phyloP scores from a whole-genome alignment of 2,113 vertebrate genomes.

The Corvus moneduloides region DNA sequence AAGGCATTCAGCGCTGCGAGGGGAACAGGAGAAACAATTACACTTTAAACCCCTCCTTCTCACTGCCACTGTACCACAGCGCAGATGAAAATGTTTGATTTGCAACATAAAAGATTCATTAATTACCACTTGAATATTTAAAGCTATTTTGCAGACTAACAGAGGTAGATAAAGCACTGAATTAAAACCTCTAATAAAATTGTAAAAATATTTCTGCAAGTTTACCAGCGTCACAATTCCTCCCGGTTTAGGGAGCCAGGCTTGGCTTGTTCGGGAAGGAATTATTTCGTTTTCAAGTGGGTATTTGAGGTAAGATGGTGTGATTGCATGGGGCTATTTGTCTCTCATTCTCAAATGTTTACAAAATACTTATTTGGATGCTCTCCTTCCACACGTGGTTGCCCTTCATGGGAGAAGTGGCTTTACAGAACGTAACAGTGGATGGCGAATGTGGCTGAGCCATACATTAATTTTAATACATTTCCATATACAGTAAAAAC shows the following conservation, averaged over 20 bases:
- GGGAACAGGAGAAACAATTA: slow-evolving; percentile 64
- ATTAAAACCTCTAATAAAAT: slow-evolving; percentile 83
- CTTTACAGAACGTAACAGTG: background rate
- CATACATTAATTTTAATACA: background rate
- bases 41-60: slow-evolving; percentile 66
- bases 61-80: slow-evolving; percentile 46
- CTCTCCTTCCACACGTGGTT: background rate
- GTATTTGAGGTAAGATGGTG: slow-evolving; percentile 38
- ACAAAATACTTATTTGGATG: slow-evolving; percentile 51
- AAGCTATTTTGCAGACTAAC: slow-evolving; percentile 81
- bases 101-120: slow-evolving; percentile 84
- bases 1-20: slow-evolving; percentile 51
- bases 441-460: background rate
- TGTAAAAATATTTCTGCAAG: slow-evolving; percentile 79
- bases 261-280: slow-evolving; percentile 26
- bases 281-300: slow-evolving; percentile 22
- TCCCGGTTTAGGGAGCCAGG: slow-evolving; percentile 48
- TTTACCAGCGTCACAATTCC: slow-evolving; percentile 64
- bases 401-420: slow-evolving; percentile 1
- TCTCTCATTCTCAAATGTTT: slow-evolving; percentile 57
- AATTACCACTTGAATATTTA: slow-evolving; percentile 86
- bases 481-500: slow-evolving; percentile 21
- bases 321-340: background rate
- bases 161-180: slow-evolving; percentile 78
- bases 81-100: slow-evolving; percentile 81